Base-by-base conservation (phyloP, 2,113 vertebrate genomes). In the Tapirus terrestris region DNA sequence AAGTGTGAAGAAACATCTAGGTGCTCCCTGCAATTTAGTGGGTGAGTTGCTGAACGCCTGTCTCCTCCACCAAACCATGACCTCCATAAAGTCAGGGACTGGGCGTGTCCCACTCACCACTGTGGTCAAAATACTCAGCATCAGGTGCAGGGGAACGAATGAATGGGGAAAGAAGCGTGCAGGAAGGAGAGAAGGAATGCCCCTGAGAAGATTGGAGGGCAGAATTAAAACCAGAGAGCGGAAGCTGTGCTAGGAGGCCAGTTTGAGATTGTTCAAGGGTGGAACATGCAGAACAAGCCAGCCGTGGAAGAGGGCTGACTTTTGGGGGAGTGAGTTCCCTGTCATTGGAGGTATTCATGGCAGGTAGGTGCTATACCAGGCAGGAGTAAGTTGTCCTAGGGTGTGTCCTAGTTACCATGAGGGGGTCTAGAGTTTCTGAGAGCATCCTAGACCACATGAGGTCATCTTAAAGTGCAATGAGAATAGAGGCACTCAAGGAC, bases 291-390 rank as follows among this genome's bases (percentile, higher is more conserved):
- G 10, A 33, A 36, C 5, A 9, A 63, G 53, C 14, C 51, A 45
- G 65, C 17, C 0, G 0, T 6, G 39, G 21, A 4, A 48, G 31
- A 29, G 33, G 2, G n/a, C 31, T 56, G 56, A n/a, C 72, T 48
- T 70, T 21, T 9, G 20, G 1, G 14, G 29, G 31, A 77, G 56
- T 33, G 61, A 90, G 79, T n/a, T 48, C 88, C 60, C 72, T 2
- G 13, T 68, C 48, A 29, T 16, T 16, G 43, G 33, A 51, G n/a
- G 33, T 31, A 23, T 23, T 12, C 67, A 67, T 0, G 23, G 67
- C 45, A 48, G 68, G 45, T 3, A 70, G 53, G 29, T 18, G 23
- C 79, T 11, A 10, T 9, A 31, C 25, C 9, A 0, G 12, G 29
- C 43, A 45, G 65, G 33, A 11, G 63, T 2, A 31, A 21, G 65